These are phyloP conservation scores for Mus minutoides DNA, from an alignment of 2,797 vertebrate genomes.

Conservation along the genomic window DNA sequence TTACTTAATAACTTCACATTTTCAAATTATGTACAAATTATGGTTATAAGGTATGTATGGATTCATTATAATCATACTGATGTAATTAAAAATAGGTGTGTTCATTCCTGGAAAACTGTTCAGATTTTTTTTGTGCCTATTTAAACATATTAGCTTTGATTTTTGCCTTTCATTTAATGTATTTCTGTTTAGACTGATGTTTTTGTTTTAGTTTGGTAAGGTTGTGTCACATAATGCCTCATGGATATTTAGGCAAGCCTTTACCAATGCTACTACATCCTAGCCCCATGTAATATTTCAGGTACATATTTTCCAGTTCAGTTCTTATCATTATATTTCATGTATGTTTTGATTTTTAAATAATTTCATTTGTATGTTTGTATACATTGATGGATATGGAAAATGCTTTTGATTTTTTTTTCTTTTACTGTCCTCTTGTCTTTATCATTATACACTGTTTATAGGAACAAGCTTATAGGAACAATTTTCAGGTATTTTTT, in stretches of 20 bases:
- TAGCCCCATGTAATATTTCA: constrained; percentile 7
- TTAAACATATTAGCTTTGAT: constrained; percentile 16
- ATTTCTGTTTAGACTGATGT: not conserved
- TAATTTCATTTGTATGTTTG: not conserved
- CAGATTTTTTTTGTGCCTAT: not conserved
- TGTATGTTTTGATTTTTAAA: not conserved
- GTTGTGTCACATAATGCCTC: not conserved
- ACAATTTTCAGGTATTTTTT: constrained; percentile 46
- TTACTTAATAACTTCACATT: constrained; percentile 2
- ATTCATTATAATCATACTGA: not conserved
- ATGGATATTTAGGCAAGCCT: not conserved
- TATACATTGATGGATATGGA: constrained; percentile 4
- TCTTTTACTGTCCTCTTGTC: not conserved
- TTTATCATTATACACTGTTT: not conserved
- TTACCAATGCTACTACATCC: not conserved
- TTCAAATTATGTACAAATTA: constrained; percentile 33
- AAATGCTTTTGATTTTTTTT: constrained; percentile 17
- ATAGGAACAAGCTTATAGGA: not conserved
- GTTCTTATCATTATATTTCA: constrained; percentile 27
- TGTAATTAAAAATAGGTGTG: constrained; percentile 12
- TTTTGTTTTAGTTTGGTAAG: not conserved
- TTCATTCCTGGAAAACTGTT: not conserved
- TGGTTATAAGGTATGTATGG: not conserved
- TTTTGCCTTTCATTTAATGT: not conserved
- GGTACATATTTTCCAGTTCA: constrained; percentile 29